Base-by-base conservation (phyloP, 2,113 vertebrate genomes). In the Clarias gariepinus region DNA sequence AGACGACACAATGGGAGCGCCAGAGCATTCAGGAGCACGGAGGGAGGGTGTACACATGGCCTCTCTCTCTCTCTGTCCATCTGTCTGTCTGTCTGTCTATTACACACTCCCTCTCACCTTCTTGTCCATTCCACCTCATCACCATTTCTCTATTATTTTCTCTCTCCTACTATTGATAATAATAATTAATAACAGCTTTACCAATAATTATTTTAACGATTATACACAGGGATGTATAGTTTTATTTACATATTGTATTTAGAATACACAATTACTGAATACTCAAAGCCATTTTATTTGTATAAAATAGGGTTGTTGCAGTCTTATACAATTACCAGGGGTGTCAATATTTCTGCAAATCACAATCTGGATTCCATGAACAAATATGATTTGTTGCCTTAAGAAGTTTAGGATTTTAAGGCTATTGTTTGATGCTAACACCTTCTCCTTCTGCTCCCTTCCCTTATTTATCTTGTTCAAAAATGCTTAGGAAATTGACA, bases 1-100 rank as follows among this genome's bases (percentile, higher is more conserved):
- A 96, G 96, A 96, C 96, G 96, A 97, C 97, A 99, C 97, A 99
- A 98, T 94, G 92, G 94, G 94, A 93, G 93, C 93, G 92, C 91
- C 93, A 95, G 94, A 96, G 92, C 95, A 96, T 95, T 90, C 92
- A 94, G 94, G 91, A 77, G 68, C 76, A 61, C 18, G 18, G 25
- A 81, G 58, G 79, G 58, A 25, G 79, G 80, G 61, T 64, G 60
- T 47, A 23, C 36, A 15, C 11, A 25, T 81, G 21, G 21, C 85
- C 36, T 41, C 28, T 68, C 53, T 82, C 82, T 30, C n/a, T 60
- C 64, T 60, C 81, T 78, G 79, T 53, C 83, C 57, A 81, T 83
- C 33, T 68, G 19, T 64, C 58, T 55, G 52, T 28, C 9, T 84
- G 36, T 23, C 33, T 58, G n/a, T 57, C 85, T 71, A 85, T 81